These are phyloP conservation scores for Enteromius trimaculatus DNA, from an alignment of 2,797 vertebrate genomes.

Conservation along the genomic window DNA sequence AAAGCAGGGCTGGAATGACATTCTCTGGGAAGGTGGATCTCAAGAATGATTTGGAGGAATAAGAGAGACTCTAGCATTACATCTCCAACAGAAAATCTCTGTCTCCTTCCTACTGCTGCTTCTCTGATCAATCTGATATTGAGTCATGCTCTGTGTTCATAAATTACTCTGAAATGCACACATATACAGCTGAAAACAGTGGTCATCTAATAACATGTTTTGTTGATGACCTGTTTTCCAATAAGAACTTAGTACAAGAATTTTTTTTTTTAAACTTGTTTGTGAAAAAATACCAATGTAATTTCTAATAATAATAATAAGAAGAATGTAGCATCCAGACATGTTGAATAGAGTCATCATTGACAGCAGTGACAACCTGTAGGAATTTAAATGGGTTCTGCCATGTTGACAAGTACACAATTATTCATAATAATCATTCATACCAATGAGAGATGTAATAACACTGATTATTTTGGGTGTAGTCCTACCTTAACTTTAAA, in stretches of 20 bases:
- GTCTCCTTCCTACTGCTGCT: not conserved
- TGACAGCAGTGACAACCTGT: not conserved
- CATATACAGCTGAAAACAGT: not conserved
- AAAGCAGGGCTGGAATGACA: not conserved
- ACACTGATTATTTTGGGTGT: constrained; percentile 15
- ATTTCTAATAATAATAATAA: not conserved
- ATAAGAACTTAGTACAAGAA: not conserved
- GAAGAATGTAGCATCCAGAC: not conserved
- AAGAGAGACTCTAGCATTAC: not conserved
- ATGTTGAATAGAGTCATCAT: not conserved
- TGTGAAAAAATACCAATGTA: not conserved
- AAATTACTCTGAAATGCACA: not conserved
- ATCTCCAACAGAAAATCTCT: too few relatives aligned
- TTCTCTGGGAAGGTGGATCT: constrained; percentile 18
- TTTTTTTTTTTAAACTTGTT: not conserved
- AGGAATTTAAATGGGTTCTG: not conserved
- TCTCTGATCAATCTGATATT: not conserved
- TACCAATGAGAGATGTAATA: not conserved
- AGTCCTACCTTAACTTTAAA: not conserved
- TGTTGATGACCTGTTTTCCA: not conserved
- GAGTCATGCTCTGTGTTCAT: not conserved
- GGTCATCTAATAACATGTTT: not conserved
- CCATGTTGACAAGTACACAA: not conserved
- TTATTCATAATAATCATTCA: not conserved
- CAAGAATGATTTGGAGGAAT: not conserved